Evolutionary conservation across 2,113 vertebrate genomes (phyloP).

Genomic region (Martes martes): DNA sequence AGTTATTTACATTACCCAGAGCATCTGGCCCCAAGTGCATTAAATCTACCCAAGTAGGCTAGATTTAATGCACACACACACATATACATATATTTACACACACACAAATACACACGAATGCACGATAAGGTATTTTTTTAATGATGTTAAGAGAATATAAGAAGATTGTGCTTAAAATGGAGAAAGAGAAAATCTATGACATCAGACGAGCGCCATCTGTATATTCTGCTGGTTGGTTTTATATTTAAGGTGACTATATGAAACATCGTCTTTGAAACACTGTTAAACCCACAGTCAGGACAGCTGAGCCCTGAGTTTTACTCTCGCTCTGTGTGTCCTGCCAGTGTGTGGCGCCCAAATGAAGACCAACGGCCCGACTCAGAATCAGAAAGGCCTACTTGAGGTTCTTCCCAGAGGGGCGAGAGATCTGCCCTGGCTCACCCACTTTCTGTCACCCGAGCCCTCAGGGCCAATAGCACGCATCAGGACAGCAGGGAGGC

Average conservation of each 20-base stretch:
- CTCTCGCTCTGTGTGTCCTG: not conserved
- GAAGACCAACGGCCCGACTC: not conserved
- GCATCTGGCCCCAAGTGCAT: not conserved
- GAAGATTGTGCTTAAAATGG: not conserved
- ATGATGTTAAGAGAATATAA: not conserved
- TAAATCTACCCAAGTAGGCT: too few relatives aligned
- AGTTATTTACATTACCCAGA: slow-evolving; percentile 41
- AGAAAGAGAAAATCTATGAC: not conserved
- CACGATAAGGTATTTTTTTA: not conserved
- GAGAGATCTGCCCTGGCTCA: not conserved
- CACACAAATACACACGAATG: not conserved
- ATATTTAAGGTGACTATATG: not conserved
- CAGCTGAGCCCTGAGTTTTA: not conserved
- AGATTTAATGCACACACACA: not conserved
- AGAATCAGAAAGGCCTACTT: not conserved
- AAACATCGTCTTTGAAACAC: not conserved
- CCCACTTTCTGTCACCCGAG: not conserved
- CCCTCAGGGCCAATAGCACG: not conserved
- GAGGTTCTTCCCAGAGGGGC: not conserved
- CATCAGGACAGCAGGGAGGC: not conserved
- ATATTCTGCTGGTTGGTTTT: not conserved
- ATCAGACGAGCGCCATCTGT: not conserved
- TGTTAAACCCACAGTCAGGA: not conserved
- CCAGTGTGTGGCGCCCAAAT: not conserved
- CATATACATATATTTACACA: not conserved